These are phyloP conservation scores for Sinocyclocheilus grahami DNA, from an alignment of 2,113 vertebrate genomes.

Conservation along the genomic window DNA sequence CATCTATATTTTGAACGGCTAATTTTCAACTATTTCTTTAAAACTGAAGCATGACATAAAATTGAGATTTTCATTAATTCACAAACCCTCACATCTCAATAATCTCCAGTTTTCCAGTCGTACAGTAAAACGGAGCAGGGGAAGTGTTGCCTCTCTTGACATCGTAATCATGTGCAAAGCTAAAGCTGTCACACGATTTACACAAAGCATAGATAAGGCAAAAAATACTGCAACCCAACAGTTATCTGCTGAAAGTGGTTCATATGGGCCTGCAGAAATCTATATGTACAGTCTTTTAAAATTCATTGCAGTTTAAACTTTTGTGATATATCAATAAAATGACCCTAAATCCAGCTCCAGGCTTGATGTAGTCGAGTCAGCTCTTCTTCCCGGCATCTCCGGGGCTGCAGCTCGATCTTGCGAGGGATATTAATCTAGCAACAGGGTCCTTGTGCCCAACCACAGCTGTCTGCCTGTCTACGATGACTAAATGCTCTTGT, in stretches of 20 bases:
- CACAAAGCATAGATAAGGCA: background rate
- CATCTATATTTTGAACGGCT: background rate
- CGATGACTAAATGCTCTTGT: conserved; percentile 59
- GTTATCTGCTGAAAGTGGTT: background rate
- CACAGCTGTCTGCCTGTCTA: conserved; percentile 55
- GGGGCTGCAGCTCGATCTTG: conserved; percentile 50
- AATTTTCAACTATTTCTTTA: background rate
- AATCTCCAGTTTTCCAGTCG: background rate
- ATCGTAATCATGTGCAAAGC: conserved; percentile 4
- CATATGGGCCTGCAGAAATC: background rate
- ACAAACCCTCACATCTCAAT: background rate
- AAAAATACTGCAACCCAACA: background rate
- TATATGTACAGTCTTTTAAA: conserved; percentile 4
- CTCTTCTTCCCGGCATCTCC: conserved; percentile 36
- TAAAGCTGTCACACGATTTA: background rate
- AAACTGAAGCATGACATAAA: background rate
- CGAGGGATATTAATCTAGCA: conserved; percentile 60
- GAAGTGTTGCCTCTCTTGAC: background rate
- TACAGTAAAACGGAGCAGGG: background rate
- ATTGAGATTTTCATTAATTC: background rate
- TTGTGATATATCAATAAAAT: conserved; percentile 2
- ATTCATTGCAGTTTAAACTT: conserved; percentile 27
- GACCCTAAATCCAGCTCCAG: conserved; percentile 8
- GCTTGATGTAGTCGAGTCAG: conserved; percentile 22
- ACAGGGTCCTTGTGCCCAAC: conserved; percentile 53